Evolutionary conservation across 92 coral and sea anemone species (phyloP), one percentile per base, ranked within the genome.

Genomic region (Pocillopora grandis): DNA sequence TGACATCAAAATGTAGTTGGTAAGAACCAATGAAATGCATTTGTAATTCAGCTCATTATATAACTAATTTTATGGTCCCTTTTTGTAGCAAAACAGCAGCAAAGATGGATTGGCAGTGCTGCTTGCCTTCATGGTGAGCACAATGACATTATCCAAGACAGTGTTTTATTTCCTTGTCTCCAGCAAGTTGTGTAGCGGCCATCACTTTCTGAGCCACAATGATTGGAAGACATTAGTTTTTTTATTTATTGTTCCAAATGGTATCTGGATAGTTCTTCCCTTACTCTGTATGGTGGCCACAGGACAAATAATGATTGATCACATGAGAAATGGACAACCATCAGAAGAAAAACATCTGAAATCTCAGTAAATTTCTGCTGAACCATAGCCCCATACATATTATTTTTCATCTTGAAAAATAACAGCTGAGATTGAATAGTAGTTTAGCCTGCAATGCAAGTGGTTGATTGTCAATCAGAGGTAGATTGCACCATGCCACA

Each of bases 121-220:
- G 20, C 57, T 68, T 31, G 87, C 90, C 21, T 84, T 91, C 67
- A 75, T 91, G 79, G 95, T 80, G 27, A 81, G 77, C 20, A 82
- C 90, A 13, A 91, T 91, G 95, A 91, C 92, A 2, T 89, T 85
- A 19, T 35, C 90, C 61, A 91, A 89, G 80, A 89, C 92, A 71
- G 77, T 89, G 21, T 71, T 91, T 71, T 91, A 86, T 33, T 82
- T 86, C 62, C 90, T 91, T 13, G 33, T 86, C 66, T 77, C 84
- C 18, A 77, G 88, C 10, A 58, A 78, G 37, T n/a, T 89, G 77
- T 89, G 95, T 66, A 59, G 77, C 79, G 92, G 90, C 8, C 90
- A 73, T 36, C 80, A 89, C 33, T 83, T 75, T 56, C 31, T 89
- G 27, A 58, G 37, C 55, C 68, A 73, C 62, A 75, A 55, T 42